phyloP scores from a whole-genome alignment of 2,888 invertebrate species.

The Atethmia centrago region DNA sequence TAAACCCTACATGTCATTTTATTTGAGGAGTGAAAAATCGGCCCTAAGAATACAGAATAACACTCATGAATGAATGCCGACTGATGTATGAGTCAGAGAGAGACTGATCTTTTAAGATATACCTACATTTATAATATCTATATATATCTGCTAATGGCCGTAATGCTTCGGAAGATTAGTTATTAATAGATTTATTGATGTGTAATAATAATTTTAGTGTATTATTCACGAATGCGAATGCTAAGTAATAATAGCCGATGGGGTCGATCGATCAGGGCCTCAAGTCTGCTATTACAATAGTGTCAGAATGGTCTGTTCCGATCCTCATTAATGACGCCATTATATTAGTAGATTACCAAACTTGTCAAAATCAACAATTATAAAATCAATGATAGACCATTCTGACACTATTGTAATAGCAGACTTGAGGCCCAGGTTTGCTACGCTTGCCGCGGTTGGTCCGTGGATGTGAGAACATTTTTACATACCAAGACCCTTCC shows the following conservation, averaged over 20 bases:
- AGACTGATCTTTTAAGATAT: constrained; percentile 14
- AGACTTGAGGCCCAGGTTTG: too few species aligned
- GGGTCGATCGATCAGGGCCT: neutral
- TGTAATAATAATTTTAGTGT: constrained; percentile 21
- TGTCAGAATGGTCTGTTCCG: too few species aligned
- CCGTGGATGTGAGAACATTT: too few species aligned
- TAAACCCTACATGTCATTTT: too few species aligned
- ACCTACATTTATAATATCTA: constrained; percentile 9
- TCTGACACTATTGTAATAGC: too few species aligned
- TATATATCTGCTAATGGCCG: constrained; percentile 25
- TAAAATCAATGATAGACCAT: too few species aligned
- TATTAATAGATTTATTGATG: constrained; percentile 40
- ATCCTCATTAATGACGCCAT: too few species aligned
- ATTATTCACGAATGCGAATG: neutral
- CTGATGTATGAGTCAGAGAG: constrained; percentile 27
- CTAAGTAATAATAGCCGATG: neutral
- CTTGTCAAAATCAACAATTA: too few species aligned
- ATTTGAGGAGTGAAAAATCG: too few species aligned
- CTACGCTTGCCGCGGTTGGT: neutral
- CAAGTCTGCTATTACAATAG: too few species aligned
- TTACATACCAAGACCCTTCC: too few species aligned
- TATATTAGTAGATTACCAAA: too few species aligned
- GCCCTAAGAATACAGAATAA: constrained; percentile 17
- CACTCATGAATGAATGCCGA: neutral
- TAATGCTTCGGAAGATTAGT: constrained; percentile 33